Evolutionary conservation across 2,888 invertebrate species (phyloP).

Genomic region (Volucella zonaria): DNA sequence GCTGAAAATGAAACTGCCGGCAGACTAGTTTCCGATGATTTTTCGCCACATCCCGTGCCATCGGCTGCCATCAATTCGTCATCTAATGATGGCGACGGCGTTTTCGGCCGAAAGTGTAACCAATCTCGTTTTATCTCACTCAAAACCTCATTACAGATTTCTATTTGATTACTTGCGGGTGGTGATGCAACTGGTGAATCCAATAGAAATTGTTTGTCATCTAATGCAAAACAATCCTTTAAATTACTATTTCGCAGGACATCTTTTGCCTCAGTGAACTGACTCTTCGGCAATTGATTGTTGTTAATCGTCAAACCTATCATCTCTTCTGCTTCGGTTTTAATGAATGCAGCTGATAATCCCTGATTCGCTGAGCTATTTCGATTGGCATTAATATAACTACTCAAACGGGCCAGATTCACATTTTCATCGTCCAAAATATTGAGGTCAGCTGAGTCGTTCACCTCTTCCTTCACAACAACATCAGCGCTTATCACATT

Average conservation of each 20-base stretch:
- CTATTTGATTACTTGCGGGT: constrained; percentile 79
- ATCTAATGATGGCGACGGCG: constrained; percentile 77
- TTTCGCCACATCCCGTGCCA: constrained; percentile 75
- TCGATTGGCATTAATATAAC: constrained; percentile 77
- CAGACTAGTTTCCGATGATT: constrained; percentile 37
- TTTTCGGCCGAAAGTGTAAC: constrained; percentile 82
- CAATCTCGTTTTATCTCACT: constrained; percentile 81
- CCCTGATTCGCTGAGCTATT: constrained; percentile 68
- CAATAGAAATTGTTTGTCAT: constrained; percentile 42
- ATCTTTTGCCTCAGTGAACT: constrained; percentile 69
- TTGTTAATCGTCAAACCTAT: constrained; percentile 64
- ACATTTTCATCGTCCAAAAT: constrained; percentile 81
- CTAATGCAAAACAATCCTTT: constrained; percentile 42
- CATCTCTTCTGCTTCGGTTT: constrained; percentile 50
- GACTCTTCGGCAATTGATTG: constrained; percentile 70
- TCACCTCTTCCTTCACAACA: constrained; percentile 80
- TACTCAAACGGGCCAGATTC: constrained; percentile 81
- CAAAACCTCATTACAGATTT: constrained; percentile 80
- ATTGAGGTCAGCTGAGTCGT: constrained; percentile 76
- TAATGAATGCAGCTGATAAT: constrained; percentile 46
- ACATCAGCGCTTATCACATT: constrained; percentile 82
- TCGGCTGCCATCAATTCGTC: constrained; percentile 71
- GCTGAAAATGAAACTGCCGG: constrained; percentile 80
- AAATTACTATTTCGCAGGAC: constrained; percentile 58
- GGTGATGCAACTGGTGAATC: constrained; percentile 75